phyloP scores from a whole-genome alignment of 2,113 vertebrate genomes.

The Semnornis frantzii region DNA sequence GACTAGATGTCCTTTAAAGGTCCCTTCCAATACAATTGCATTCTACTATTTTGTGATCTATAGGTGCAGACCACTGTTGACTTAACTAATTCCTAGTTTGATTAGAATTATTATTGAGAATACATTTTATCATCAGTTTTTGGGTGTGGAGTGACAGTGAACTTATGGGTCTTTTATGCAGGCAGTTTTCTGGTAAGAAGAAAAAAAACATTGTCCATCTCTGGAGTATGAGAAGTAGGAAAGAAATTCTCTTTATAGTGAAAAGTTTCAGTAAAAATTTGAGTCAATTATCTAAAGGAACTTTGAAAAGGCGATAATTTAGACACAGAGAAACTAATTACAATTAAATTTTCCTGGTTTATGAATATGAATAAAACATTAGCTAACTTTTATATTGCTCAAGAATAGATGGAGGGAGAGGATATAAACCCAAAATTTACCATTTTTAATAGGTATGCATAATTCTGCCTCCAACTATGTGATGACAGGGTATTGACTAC shows the following conservation, averaged over 20 bases:
- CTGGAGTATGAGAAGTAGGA: not conserved
- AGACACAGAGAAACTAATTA: not conserved
- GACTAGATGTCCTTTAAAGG: too few species aligned
- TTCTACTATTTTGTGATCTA: too few species aligned
- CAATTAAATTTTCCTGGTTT: not conserved
- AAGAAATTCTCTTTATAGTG: not conserved
- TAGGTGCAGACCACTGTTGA: not conserved
- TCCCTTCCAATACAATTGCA: too few species aligned
- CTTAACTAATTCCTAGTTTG: not conserved
- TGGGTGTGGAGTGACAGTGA: not conserved
- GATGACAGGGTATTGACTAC: not conserved
- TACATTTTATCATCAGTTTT: not conserved
- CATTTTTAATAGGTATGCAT: not conserved
- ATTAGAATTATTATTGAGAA: not conserved
- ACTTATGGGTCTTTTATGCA: rapidly evolving
- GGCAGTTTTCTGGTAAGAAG: not conserved
- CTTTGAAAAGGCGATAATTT: not conserved
- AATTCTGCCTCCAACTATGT: not conserved
- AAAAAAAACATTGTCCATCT: not conserved
- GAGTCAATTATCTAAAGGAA: not conserved
- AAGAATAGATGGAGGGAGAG: not conserved
- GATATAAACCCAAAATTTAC: not conserved
- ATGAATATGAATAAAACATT: not conserved
- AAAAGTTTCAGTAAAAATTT: not conserved
- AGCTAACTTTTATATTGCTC: not conserved